Conservation (phyloP, 2,797 vertebrate species). For the Lagodon rhomboides region DNA sequence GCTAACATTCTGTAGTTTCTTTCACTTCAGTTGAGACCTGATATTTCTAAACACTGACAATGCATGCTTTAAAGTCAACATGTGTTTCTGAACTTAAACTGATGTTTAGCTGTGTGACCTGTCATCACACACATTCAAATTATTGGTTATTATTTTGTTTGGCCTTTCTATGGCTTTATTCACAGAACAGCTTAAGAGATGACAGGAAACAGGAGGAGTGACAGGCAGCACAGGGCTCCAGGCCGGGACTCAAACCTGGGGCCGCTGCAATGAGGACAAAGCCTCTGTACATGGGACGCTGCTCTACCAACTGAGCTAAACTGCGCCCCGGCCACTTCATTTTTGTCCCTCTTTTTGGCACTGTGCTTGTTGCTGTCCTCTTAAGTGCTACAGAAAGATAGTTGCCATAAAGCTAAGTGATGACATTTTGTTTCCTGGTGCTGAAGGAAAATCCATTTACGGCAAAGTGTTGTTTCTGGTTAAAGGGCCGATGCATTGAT, state of each 20-base stretch:
- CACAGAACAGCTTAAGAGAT: too few species aligned
- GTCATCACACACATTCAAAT: neutral
- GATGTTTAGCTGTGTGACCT: neutral
- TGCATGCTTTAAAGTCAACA: too few species aligned
- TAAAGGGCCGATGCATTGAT: slow-evolving; percentile 69
- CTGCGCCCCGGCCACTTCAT: slow-evolving; percentile 17
- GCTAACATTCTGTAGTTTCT: neutral
- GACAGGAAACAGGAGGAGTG: too few species aligned
- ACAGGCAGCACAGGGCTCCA: too few species aligned
- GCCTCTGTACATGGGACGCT: too few species aligned
- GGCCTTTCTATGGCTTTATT: too few species aligned
- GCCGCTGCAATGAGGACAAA: too few species aligned
- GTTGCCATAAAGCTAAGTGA: slow-evolving; percentile 51
- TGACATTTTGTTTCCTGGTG: slow-evolving; percentile 55
- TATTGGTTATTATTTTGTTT: too few species aligned
- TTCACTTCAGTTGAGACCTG: neutral
- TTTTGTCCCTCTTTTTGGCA: slow-evolving; percentile 32
- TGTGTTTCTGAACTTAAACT: neutral
- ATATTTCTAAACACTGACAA: neutral
- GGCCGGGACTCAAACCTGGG: too few species aligned
- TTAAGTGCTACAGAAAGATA: slow-evolving; percentile 59
- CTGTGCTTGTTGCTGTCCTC: slow-evolving; percentile 19
- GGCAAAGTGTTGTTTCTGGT: slow-evolving; percentile 49
- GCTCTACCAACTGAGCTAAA: too few species aligned
- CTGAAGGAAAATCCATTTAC: slow-evolving; percentile 69